phyloP scores from a whole-genome alignment of 2,888 invertebrate genomes.

The Eupithecia inturbata region DNA sequence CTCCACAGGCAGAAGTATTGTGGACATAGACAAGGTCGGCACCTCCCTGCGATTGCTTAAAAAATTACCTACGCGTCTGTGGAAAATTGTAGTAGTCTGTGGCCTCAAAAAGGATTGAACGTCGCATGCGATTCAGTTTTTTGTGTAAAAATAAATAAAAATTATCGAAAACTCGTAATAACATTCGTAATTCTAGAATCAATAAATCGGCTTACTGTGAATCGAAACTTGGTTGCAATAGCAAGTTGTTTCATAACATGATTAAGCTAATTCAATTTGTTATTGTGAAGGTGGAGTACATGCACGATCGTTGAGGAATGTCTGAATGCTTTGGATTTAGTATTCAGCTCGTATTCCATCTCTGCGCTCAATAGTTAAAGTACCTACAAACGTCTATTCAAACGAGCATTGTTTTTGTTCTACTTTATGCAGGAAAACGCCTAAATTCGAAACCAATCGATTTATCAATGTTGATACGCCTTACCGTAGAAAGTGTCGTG shows the following conservation, averaged over 20 bases:
- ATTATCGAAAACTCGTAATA: conserved; percentile 9
- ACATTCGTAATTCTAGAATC: conserved; percentile 22
- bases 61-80: no score
- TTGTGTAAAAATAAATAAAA: conserved; percentile 30
- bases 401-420: conserved; percentile 54
- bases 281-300: conserved; percentile 53
- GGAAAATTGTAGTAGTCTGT: no score
- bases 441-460: conserved; percentile 50
- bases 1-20: no score
- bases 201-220: conserved; percentile 12
- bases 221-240: conserved; percentile 24
- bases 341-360: conserved; percentile 68
- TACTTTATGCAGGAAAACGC: conserved; percentile 47
- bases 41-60: no score
- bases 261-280: conserved; percentile 68
- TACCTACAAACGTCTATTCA: conserved; percentile 53
- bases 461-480: conserved; percentile 53
- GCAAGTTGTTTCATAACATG: conserved; percentile 46
- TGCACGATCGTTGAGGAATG: conserved; percentile 64
- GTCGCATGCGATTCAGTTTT: conserved; percentile 15
- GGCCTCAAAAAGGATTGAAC: background rate
- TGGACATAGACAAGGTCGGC: no score
- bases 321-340: conserved; percentile 65
- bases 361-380: conserved; percentile 52
- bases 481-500: conserved; percentile 53